A percentile compares a stretch with the other conserved stretches of the same genome.
Evolutionary conservation across 2,888 invertebrate genomes (phyloP).

Genomic region (Teleogryllus oceanicus): DNA sequence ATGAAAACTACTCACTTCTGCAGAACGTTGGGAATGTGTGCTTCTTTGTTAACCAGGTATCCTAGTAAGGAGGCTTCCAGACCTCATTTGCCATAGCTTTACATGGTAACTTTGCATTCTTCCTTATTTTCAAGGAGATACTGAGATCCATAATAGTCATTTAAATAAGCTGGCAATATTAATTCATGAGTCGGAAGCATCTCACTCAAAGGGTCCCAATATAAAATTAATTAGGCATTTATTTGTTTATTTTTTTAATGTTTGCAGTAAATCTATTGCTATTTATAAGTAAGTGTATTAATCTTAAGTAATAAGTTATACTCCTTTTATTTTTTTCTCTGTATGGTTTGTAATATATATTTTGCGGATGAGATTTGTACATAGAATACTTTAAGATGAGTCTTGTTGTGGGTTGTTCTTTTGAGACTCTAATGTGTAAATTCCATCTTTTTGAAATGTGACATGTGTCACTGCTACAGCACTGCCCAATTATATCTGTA

Average conservation of each 20-base stretch:
- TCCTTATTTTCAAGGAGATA: neutral
- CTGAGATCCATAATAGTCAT: no score
- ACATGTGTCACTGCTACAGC: neutral
- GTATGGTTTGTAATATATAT: slow-evolving; percentile 18
- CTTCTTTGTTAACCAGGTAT: no score
- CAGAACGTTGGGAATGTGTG: no score
- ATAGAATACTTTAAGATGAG: neutral
- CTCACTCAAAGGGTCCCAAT: no score
- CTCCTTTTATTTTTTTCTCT: neutral
- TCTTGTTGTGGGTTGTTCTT: neutral
- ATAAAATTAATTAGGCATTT: neutral
- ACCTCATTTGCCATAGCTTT: no score
- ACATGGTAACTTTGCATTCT: neutral
- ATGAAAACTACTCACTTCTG: no score
- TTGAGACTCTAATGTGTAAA: slow-evolving; percentile 5
- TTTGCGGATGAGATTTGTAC: neutral
- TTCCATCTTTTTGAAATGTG: neutral
- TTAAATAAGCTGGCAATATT: no score
- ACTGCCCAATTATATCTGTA: slow-evolving; percentile 6
- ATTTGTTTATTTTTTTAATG: neutral
- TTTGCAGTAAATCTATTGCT: neutral
- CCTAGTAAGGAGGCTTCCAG: no score
- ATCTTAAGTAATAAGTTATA: slow-evolving; percentile 12
- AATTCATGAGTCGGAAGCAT: no score
- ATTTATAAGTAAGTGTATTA: slow-evolving; percentile 18